phyloP scores from a whole-genome alignment of 2,113 vertebrate species.

The Columbina picui region DNA sequence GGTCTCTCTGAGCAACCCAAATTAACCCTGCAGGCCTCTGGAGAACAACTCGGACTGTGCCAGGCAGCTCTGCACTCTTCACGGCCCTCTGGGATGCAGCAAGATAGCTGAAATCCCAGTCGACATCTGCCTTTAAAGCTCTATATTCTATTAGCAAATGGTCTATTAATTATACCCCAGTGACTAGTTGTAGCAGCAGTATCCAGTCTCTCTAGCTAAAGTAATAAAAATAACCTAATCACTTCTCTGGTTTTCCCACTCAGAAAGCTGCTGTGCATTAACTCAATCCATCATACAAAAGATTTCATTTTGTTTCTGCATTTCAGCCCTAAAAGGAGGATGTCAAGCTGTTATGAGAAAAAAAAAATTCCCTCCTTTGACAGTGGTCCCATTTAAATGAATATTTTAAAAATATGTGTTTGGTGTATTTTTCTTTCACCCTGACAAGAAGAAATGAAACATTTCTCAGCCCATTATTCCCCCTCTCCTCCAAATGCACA shows the following conservation, averaged over 20 bases:
- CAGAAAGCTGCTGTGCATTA: constrained; percentile 44
- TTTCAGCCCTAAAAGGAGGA: constrained; percentile 43
- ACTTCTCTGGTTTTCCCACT: constrained; percentile 19
- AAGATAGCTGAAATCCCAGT: not conserved
- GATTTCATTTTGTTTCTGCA: constrained; percentile 33
- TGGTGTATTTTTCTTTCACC: constrained; percentile 29
- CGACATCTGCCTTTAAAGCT: not conserved
- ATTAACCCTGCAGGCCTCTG: not conserved
- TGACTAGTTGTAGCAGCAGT: constrained; percentile 20
- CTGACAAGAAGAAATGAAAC: constrained; percentile 33
- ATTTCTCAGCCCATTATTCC: not conserved
- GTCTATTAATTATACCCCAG: not conserved
- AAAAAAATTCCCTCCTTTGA: constrained; percentile 34
- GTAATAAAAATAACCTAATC: constrained; percentile 51
- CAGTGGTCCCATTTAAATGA: constrained; percentile 33
- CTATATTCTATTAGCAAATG: constrained; percentile 5
- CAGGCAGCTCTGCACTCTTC: rapidly evolving
- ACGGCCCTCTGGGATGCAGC: not conserved
- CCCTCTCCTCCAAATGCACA: not conserved
- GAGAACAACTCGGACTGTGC: rapidly evolving
- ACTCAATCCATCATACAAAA: constrained; percentile 30
- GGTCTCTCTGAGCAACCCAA: not conserved
- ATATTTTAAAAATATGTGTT: constrained; percentile 39
- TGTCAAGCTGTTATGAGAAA: constrained; percentile 57
- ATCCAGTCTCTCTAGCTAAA: constrained; percentile 10